Evolutionary conservation across 2,113 vertebrate species (phyloP), one percentile per base, ranked within the genome.

Genomic region (Octodon degus): DNA sequence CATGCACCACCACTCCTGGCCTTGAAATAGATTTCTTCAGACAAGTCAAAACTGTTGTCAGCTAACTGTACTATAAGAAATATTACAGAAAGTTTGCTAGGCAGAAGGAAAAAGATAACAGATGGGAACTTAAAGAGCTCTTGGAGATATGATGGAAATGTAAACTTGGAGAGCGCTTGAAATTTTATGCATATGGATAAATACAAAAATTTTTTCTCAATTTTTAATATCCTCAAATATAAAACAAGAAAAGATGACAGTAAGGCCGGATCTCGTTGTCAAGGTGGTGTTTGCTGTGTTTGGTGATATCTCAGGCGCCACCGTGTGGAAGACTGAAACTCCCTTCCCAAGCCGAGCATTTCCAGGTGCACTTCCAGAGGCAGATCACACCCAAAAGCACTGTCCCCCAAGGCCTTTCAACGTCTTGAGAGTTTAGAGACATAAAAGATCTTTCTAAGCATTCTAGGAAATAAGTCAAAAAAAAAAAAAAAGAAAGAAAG

Each of bases 161-260:
- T 76, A 82, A 86, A 82, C 47, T 65, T 90, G 43, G 53, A 91
- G 30, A 70, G 12, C 62, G 79, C 13, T 50, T 83, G 19, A 80
- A 89, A 72, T 76, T 92, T 10, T 85, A 91, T 70, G 8, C 79
- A 24, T 60, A 22, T 87, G 22, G 22, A n/a, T 87, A 67, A 94
- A 86, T 43, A 67, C 22, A 83, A 68, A 92, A 90, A 65, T 17
- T 4, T 22, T 82, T 85, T 80, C 83, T 67, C 63, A n/a, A 50
- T 58, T 81, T 63, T 80, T 88, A 91, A 80, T 74, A 88, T 12
- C 43, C 20, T 93, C 58, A 86, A 43, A 92, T 91, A 67, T 82
- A 77, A 96, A 86, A 14, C 43, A 89, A 67, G 22, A 30, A 86
- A 94, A 86, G 22, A 62, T 62, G 50, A 24, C 63, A 60, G 43